Evolutionary conservation across 1,140 invertebrate genomes (phyloP).

Genomic region (Pygmarrhopalites habei): DNA sequence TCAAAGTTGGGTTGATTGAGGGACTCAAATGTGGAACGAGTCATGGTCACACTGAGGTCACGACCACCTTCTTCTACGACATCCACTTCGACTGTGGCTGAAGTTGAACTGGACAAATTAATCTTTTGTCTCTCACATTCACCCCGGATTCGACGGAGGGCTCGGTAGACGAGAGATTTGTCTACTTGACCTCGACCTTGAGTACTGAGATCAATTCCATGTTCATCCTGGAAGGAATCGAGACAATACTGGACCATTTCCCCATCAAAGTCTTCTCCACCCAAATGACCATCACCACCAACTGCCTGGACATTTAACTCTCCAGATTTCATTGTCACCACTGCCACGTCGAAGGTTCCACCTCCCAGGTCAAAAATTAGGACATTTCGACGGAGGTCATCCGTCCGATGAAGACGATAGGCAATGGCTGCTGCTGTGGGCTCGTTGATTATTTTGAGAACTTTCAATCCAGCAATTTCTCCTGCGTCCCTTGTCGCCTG

Average conservation of each 20-base stretch:
- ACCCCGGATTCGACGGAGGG: slow-evolving; percentile 8
- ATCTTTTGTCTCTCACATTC: slow-evolving; percentile 26
- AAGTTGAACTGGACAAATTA: slow-evolving; percentile 3
- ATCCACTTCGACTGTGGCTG: slow-evolving; percentile 26
- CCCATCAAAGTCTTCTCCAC: slow-evolving; percentile 56
- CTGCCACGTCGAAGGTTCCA: slow-evolving; percentile 45
- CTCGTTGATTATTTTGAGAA: slow-evolving; percentile 66
- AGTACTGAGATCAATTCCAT: not conserved
- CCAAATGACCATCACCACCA: slow-evolving; percentile 52
- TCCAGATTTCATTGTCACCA: slow-evolving; percentile 33
- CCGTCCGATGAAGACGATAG: slow-evolving; percentile 43
- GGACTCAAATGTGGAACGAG: slow-evolving; percentile 20
- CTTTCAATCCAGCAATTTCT: slow-evolving; percentile 76
- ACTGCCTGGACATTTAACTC: slow-evolving; percentile 50
- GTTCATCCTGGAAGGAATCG: slow-evolving; percentile 53
- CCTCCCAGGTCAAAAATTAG: slow-evolving; percentile 42
- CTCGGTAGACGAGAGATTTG: not conserved
- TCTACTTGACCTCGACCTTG: not conserved
- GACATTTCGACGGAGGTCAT: not conserved
- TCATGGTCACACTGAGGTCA: slow-evolving; percentile 10
- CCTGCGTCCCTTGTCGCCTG: slow-evolving; percentile 37
- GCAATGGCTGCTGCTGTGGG: slow-evolving; percentile 46
- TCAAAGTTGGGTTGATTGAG: slow-evolving; percentile 43
- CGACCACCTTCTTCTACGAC: not conserved
- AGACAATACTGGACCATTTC: slow-evolving; percentile 58